Evolutionary conservation across 1,140 invertebrate genomes (phyloP), one percentile per base, ranked within the genome.

Genomic region (Scaptodrosophila lebanonensis): DNA sequence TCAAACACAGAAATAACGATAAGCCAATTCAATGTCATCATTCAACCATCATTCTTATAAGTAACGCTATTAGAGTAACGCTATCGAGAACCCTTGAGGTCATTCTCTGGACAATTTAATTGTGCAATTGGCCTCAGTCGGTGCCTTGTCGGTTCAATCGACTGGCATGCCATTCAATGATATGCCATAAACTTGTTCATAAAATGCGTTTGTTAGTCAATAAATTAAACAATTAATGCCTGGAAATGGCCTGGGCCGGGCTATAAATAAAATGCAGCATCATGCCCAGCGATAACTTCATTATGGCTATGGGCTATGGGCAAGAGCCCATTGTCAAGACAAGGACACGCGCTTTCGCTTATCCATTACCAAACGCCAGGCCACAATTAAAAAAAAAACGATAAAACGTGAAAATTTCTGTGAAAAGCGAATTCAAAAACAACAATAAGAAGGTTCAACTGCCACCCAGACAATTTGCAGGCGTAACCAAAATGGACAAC

Each of bases 201-300:
- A 44, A 69, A 66, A 45, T 40, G 61, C 43, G 42, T 54, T 66
- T 39, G 51, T 35, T 45, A 47, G 22, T 57, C 66, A 66, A 75
- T 75, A 75, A 76, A 76, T 76, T 70, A 51, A 75, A 70, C 62
- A 76, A 76, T 66, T 75, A 76, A 76, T n/a, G n/a, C n/a, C n/a
- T n/a, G n/a, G n/a, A n/a, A n/a, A n/a, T 76, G 57, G 50, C 49
- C 57, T 42, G 38, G 22, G 38, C 36, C 36, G 47, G 35, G 47
- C 52, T 39, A 77, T 79, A 52, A 57, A 72, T 79, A 59, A 76
- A 57, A 45, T 72, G 73, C 63, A 56, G 66, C 58, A 63, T 76
- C 72, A 76, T 39, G 22, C 22, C 3, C 22, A 25, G 8, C 22
- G 8, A 25, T 4, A 25, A 25, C 22, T 25, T 25, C 22, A 25